phyloP scores from a whole-genome alignment of 2,797 vertebrate species.

The Pseudotriccus pelzelni region DNA sequence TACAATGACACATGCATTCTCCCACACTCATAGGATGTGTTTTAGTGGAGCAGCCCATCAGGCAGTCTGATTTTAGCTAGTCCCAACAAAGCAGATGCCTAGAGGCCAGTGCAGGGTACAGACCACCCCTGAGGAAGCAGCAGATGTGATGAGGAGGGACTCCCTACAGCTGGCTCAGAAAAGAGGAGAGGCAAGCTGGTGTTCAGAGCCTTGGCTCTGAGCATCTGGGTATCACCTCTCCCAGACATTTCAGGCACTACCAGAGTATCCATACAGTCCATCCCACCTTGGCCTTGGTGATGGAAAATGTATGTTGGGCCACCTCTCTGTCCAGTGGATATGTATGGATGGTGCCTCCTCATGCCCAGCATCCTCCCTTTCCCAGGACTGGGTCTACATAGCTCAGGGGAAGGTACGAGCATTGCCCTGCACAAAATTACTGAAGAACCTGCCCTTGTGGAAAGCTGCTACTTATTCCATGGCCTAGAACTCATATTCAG shows the following conservation, averaged over 20 bases:
- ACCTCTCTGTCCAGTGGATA: background rate
- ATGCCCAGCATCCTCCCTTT: background rate
- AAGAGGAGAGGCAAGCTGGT: background rate
- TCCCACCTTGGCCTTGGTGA: background rate
- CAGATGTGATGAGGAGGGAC: background rate
- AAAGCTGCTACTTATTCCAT: background rate
- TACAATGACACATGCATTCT: background rate
- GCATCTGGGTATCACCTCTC: background rate
- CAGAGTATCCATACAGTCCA: rapidly evolving
- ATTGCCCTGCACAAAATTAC: background rate
- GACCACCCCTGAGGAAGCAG: background rate
- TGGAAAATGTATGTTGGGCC: background rate
- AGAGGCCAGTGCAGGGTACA: background rate
- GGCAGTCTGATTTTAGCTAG: background rate
- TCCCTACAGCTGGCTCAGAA: background rate
- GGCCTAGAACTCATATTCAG: background rate
- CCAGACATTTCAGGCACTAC: background rate
- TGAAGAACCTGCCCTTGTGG: background rate
- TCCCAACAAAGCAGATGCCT: background rate
- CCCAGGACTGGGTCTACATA: rapidly evolving
- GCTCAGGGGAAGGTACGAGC: background rate
- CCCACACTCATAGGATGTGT: background rate
- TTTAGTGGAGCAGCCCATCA: background rate
- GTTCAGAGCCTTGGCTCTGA: background rate
- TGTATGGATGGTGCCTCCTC: background rate